Conservation (phyloP, 2,888 invertebrate species). For the Ptilodon capucinus region DNA sequence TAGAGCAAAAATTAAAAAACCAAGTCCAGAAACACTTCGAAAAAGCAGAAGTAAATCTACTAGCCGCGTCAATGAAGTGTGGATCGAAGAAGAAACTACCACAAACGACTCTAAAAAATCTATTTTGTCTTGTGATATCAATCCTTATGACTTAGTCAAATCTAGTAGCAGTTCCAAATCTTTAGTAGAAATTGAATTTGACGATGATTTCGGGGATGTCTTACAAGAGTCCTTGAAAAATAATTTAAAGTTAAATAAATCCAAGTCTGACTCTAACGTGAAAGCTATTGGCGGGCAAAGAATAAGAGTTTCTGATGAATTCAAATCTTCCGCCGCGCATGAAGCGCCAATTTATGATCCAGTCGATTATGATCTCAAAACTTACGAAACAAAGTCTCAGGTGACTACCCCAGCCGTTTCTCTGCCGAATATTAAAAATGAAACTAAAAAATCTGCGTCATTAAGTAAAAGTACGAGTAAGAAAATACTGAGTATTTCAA, state of each 20-base stretch:
- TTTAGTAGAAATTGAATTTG: slow-evolving; percentile 76
- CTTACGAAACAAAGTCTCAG: slow-evolving; percentile 60
- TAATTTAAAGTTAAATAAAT: slow-evolving; percentile 56
- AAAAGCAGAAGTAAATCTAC: slow-evolving; percentile 76
- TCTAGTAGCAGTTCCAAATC: slow-evolving; percentile 71
- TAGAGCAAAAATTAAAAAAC: slow-evolving; percentile 79
- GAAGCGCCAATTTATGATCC: slow-evolving; percentile 75
- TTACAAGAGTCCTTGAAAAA: slow-evolving; percentile 66
- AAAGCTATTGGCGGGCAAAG: slow-evolving; percentile 87
- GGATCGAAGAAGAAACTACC: slow-evolving; percentile 66
- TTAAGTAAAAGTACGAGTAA: slow-evolving; percentile 65
- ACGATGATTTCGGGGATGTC: slow-evolving; percentile 75
- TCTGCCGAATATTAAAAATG: slow-evolving; percentile 75
- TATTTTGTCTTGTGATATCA: slow-evolving; percentile 91
- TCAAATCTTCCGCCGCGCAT: slow-evolving; percentile 59
- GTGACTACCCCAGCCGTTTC: slow-evolving; percentile 56
- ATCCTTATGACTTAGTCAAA: slow-evolving; percentile 91
- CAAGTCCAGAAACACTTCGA: slow-evolving; percentile 66
- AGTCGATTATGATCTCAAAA: slow-evolving; percentile 76
- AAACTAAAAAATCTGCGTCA: slow-evolving; percentile 61
- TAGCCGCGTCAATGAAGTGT: slow-evolving; percentile 73
- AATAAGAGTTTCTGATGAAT: slow-evolving; percentile 84
- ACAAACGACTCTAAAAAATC: slow-evolving; percentile 82
- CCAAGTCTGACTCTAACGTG: slow-evolving; percentile 76
- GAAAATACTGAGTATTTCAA: slow-evolving; percentile 54